phyloP scores from a whole-genome alignment of 2,888 invertebrate genomes.

The Thysanoteuthis rhombus region DNA sequence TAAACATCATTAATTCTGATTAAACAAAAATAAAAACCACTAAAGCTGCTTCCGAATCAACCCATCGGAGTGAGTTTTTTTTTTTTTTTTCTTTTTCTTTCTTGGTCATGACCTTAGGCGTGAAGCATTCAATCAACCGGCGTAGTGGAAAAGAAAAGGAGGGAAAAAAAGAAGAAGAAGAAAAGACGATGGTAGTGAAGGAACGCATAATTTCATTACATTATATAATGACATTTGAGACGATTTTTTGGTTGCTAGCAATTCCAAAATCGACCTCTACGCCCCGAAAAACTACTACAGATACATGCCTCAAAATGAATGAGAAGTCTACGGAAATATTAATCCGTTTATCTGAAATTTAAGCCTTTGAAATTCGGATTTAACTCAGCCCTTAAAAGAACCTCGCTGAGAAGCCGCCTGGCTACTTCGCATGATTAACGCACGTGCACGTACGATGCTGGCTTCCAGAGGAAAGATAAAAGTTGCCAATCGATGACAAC shows the following conservation, averaged over 20 bases:
- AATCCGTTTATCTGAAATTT: not conserved
- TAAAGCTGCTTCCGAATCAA: not conserved
- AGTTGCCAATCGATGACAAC: not conserved
- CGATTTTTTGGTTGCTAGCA: not conserved
- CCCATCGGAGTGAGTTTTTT: not conserved
- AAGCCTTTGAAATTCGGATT: not conserved
- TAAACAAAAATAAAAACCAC: not conserved
- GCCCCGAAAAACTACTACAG: not conserved
- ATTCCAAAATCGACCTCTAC: not conserved
- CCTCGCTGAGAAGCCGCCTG: not conserved
- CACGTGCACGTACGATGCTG: not conserved
- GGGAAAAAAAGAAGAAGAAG: not conserved
- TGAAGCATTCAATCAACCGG: not conserved
- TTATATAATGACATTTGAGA: not conserved
- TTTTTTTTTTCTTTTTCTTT: not conserved
- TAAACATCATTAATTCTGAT: not conserved
- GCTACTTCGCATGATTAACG: not conserved
- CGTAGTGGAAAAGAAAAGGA: not conserved
- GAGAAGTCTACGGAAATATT: not conserved
- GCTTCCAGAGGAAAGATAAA: not conserved
- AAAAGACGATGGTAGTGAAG: not conserved
- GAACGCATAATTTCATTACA: not conserved
- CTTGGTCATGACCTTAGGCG: not conserved
- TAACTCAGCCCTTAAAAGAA: not conserved
- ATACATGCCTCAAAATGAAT: not conserved